Conservation (phyloP, 2,888 invertebrate genomes). For the Rhynchonema sp. region DNA sequence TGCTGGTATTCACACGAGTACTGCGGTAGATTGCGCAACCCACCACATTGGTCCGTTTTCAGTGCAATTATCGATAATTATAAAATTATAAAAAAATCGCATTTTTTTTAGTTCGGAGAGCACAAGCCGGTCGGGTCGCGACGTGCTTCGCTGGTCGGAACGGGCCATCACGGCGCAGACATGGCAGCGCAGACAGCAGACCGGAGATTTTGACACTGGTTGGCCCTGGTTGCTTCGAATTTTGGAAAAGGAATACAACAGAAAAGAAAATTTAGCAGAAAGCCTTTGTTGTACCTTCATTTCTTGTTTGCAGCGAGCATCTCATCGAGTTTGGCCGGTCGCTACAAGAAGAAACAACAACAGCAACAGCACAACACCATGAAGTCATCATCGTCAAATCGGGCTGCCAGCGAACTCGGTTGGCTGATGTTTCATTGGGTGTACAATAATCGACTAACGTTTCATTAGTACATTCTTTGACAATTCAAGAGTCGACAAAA, state of each 20-base stretch:
- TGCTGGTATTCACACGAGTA: too few species aligned
- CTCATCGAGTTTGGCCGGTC: constrained; percentile 10
- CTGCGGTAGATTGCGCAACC: too few species aligned
- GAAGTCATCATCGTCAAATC: too few species aligned
- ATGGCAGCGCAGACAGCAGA: constrained; percentile 20
- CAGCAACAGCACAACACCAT: too few species aligned
- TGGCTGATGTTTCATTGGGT: constrained; percentile 1
- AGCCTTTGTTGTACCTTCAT: too few species aligned
- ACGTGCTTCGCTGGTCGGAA: constrained; percentile 11
- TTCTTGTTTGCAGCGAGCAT: too few species aligned
- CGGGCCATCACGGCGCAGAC: constrained; percentile 14
- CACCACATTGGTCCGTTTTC: neutral
- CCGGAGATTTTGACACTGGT: constrained; percentile 24
- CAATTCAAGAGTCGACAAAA: neutral
- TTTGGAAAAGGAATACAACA: constrained; percentile 5
- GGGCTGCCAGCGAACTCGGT: neutral
- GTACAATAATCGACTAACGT: too few species aligned
- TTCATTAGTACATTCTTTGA: too few species aligned
- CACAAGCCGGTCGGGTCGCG: neutral
- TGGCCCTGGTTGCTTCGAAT: too few species aligned
- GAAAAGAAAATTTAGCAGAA: too few species aligned
- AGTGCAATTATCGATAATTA: neutral
- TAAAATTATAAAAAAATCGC: neutral
- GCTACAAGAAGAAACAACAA: too few species aligned
- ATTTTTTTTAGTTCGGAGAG: neutral